Evolutionary conservation across 2,113 vertebrate species (phyloP).

Genomic region (Tachysurus fulvidraco): DNA sequence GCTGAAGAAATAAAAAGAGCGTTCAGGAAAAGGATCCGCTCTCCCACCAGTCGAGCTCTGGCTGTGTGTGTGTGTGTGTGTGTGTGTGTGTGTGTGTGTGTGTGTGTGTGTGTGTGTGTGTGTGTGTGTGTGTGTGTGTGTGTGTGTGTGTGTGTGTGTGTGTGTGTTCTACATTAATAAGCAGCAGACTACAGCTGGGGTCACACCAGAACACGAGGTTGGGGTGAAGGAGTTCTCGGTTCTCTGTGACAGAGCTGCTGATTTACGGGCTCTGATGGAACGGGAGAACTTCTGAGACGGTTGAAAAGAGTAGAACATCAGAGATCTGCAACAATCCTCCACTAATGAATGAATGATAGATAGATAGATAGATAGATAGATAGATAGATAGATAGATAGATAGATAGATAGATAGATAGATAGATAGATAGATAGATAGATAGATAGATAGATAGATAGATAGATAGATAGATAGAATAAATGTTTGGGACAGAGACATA

Average conservation of each 20-base stretch:
- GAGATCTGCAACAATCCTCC: not conserved
- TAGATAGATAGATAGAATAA: not conserved
- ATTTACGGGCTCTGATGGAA: conserved; percentile 1
- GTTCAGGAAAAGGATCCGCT: not conserved
- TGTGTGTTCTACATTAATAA: conserved; percentile 35
- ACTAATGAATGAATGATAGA: not conserved
- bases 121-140: not conserved
- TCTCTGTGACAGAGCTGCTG: not conserved
- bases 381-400: not conserved
- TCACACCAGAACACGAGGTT: conserved; percentile 7
- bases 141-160: conserved; percentile 6
- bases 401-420: not conserved
- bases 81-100: conserved; percentile 1
- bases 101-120: conserved; percentile 2
- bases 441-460: not conserved
- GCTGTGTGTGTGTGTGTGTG: too few species aligned
- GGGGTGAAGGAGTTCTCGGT: conserved; percentile 30
- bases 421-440: not conserved
- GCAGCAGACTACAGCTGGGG: conserved; percentile 32
- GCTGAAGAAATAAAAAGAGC: not conserved
- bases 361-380: not conserved
- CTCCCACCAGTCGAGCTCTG: not conserved
- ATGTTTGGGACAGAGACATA: too few species aligned
- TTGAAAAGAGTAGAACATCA: not conserved
- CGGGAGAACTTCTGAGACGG: not conserved